phyloP scores from a whole-genome alignment of 30 jellyfish, hydroid and myxozoan species.

The Aurelia aurita region DNA sequence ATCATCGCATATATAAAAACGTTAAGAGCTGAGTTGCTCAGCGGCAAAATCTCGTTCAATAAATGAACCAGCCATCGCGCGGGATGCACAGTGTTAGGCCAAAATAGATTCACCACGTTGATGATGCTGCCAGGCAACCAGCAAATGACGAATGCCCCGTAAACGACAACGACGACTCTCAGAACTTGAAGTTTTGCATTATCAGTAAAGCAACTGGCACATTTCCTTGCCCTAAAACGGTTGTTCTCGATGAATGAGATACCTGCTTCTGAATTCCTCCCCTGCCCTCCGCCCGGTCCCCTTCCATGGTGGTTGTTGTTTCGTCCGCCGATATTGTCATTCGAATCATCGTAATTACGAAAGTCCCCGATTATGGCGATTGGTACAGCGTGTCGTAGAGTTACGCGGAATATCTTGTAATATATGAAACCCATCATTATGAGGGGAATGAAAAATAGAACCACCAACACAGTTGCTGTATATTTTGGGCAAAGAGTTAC shows the following conservation, averaged over 20 bases:
- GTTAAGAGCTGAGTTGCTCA: conserved; percentile 59
- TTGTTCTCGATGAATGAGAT: neutral
- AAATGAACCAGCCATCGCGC: conserved; percentile 55
- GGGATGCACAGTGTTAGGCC: conserved; percentile 22
- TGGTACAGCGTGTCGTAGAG: conserved; percentile 63
- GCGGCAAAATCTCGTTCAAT: conserved; percentile 72
- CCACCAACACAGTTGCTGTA: conserved; percentile 19
- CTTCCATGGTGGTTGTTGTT: too few relatives aligned
- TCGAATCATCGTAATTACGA: neutral
- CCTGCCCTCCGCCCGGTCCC: too few relatives aligned
- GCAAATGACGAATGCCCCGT: conserved; percentile 81
- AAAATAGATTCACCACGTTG: conserved; percentile 9
- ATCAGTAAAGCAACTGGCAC: neutral
- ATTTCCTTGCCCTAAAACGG: neutral
- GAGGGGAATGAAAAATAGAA: conserved; percentile 69
- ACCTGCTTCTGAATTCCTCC: neutral
- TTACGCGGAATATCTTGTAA: conserved; percentile 63
- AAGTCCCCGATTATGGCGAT: conserved; percentile 28
- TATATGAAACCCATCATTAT: conserved; percentile 69
- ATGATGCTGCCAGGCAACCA: conserved; percentile 80
- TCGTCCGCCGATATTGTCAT: neutral
- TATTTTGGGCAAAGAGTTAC: neutral
- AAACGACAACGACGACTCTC: conserved; percentile 39
- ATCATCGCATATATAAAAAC: conserved; percentile 77
- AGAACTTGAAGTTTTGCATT: conserved; percentile 28